A percentile compares a stretch with the other conserved stretches of the same genome.
Evolutionary conservation across 2,888 invertebrate species (phyloP).

Genomic region (Lasius fuliginosus): DNA sequence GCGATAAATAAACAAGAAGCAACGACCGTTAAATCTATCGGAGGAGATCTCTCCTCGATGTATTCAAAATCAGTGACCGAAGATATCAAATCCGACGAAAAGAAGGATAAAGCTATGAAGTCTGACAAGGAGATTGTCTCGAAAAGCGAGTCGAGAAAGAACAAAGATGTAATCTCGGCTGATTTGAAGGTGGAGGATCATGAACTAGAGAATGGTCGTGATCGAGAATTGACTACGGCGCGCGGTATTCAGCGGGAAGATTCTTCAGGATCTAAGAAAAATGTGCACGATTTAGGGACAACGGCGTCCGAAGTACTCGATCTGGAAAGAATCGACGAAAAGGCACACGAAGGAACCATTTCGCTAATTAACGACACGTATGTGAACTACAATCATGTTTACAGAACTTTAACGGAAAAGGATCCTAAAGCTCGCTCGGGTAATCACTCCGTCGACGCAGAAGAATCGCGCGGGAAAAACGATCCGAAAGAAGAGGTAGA

Average conservation of each 20-base stretch:
- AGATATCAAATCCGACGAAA: not conserved
- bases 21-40: not conserved
- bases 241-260: not conserved
- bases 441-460: conserved; percentile 59
- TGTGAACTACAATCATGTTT: conserved; percentile 73
- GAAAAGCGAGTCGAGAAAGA: not conserved
- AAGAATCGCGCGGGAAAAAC: conserved; percentile 52
- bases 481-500: conserved; percentile 80
- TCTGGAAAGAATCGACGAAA: conserved; percentile 63
- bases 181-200: not conserved
- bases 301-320: conserved; percentile 67
- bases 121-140: conserved; percentile 5
- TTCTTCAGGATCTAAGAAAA: not conserved
- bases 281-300: conserved; percentile 12
- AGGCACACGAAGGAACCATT: conserved; percentile 55
- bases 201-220: not conserved
- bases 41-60: not conserved
- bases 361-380: conserved; percentile 81
- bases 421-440: conserved; percentile 1
- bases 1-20: not conserved
- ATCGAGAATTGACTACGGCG: conserved; percentile 16
- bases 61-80: not conserved
- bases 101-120: conserved; percentile 1
- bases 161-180: conserved; percentile 13
- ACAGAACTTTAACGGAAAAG: conserved; percentile 63